Evolutionary conservation across 2,888 invertebrate species (phyloP), one percentile per base, ranked within the genome.

Genomic region (Scaptodrosophila latifasciaeformis): DNA sequence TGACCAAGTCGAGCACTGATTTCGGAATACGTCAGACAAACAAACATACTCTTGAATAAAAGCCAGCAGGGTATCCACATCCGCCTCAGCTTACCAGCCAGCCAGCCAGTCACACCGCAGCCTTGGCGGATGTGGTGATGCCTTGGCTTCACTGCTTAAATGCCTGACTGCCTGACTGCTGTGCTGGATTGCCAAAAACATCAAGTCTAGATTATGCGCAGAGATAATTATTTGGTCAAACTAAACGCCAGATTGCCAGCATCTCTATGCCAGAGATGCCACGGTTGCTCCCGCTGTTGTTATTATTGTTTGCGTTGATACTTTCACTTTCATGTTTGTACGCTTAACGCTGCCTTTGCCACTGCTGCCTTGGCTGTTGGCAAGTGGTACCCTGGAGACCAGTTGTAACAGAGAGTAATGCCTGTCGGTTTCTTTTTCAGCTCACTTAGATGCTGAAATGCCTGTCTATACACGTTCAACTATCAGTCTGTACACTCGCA

Each of bases 371-470:
- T 43, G 44, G 30, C 63, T 79, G 70, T 76, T 76, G 67, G 79
- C 76, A 72, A 76, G 75, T 79, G 72, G 74, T 70, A 64, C 75
- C 75, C 75, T 58, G 59, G 75, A 79, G 75, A 75, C 75, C 67
- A 70, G 74, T 75, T 76, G 70, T 63, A 51, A 52, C 6, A 5
- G 53, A 65, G 65, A 66, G 60, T 70, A 67, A 68, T 65, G 74
- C 71, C 44, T 46, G 49, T 40, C 51, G 57, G 54, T 47, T 9
- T 27, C 27, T 4, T n/a, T n/a, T n/a, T n/a, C n/a, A n/a, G n/a
- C n/a, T n/a, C n/a, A n/a, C n/a, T n/a, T n/a, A n/a, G n/a, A n/a
- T n/a, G n/a, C n/a, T n/a, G n/a, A n/a, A n/a, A n/a, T n/a, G n/a
- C n/a, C n/a, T n/a, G n/a, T n/a, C n/a, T n/a, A n/a, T n/a, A n/a